Conservation (phyloP, 2,797 vertebrate species). For the Poeciliopsis paucimaculata region DNA sequence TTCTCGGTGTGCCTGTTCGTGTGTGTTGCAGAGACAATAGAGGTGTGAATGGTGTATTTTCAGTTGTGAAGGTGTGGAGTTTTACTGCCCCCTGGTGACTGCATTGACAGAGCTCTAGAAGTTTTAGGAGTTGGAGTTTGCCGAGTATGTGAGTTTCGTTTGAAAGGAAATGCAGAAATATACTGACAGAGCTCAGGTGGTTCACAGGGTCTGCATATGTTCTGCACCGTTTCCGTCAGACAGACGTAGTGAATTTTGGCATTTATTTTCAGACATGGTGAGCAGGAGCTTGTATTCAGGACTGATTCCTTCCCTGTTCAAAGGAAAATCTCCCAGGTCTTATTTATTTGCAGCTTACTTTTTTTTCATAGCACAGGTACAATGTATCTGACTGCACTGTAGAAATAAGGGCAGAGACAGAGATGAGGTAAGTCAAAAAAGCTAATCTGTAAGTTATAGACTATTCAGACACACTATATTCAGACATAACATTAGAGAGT, state of each 20-base stretch:
- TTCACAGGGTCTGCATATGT: neutral
- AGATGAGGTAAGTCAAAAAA: neutral
- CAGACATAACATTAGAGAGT: neutral
- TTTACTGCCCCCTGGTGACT: constrained; percentile 74
- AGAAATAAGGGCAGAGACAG: neutral
- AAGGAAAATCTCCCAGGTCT: neutral
- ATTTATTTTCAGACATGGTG: constrained; percentile 2
- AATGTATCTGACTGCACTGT: neutral
- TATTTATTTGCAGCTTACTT: neutral
- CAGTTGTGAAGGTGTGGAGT: constrained; percentile 56
- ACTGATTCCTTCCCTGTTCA: constrained; percentile 18
- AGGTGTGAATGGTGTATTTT: constrained; percentile 5
- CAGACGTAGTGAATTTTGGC: constrained; percentile 17
- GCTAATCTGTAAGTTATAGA: neutral
- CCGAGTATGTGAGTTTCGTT: neutral
- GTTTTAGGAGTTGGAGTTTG: neutral
- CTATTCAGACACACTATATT: neutral
- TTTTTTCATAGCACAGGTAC: neutral
- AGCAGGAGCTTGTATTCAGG: constrained; percentile 13
- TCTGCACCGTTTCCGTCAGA: constrained; percentile 1
- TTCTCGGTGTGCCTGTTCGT: neutral
- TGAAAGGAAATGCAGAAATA: constrained; percentile 1
- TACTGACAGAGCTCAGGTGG: neutral
- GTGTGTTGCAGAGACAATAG: neutral
- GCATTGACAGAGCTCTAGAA: neutral